phyloP scores from a whole-genome alignment of 1,140 invertebrate genomes.

The Trichomalopsis sarcophagae region DNA sequence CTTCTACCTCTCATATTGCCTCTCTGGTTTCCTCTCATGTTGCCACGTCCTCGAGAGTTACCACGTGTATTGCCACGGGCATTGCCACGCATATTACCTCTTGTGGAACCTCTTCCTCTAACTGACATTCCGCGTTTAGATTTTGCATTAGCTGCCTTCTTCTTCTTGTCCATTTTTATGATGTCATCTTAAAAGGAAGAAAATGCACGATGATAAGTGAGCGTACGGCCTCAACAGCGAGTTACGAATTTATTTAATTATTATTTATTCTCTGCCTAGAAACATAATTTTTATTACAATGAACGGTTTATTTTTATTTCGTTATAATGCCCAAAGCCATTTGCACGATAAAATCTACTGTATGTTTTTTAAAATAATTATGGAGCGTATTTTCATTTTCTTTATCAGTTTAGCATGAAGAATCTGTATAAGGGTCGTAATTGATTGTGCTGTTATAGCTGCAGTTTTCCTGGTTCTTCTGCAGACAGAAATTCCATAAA shows the following conservation, averaged over 20 bases:
- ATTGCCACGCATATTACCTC: slow-evolving; percentile 51
- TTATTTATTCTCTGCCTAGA: slow-evolving; percentile 41
- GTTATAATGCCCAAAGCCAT: slow-evolving; percentile 22
- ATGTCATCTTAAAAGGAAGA: slow-evolving; percentile 75
- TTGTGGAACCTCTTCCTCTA: slow-evolving; percentile 52
- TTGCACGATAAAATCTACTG: neutral
- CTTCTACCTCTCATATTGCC: slow-evolving; percentile 41
- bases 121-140: slow-evolving; percentile 43
- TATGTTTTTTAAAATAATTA: neutral
- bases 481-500: neutral
- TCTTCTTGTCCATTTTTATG: slow-evolving; percentile 75
- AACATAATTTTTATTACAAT: slow-evolving; percentile 29
- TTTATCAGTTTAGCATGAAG: neutral
- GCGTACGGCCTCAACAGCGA: slow-evolving; percentile 62
- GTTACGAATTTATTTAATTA: slow-evolving; percentile 47
- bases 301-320: slow-evolving; percentile 15
- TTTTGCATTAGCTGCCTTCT: slow-evolving; percentile 65
- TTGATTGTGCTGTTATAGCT: neutral
- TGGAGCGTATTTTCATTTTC: neutral
- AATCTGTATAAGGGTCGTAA: neutral
- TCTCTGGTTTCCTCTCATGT: slow-evolving; percentile 42
- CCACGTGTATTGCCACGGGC: slow-evolving; percentile 49
- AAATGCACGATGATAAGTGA: slow-evolving; percentile 67
- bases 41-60: slow-evolving; percentile 17
- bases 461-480: neutral